Evolutionary conservation across 2,113 vertebrate species (phyloP), one percentile per base, ranked within the genome.

Genomic region (Semnornis frantzii): DNA sequence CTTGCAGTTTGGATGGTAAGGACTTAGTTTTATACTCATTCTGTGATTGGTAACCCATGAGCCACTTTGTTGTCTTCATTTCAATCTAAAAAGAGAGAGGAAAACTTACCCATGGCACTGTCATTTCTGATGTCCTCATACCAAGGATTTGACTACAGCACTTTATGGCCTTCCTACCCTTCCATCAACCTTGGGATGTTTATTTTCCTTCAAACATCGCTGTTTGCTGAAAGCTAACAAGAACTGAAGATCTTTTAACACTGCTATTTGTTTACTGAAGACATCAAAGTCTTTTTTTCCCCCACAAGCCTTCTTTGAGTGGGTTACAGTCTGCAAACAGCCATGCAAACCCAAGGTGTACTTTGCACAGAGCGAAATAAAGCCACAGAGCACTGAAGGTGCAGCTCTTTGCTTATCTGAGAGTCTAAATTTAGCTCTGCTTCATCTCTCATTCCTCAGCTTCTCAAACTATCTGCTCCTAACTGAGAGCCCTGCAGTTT

Each of bases 101-200:
- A 71, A 46, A 6, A 2, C 30, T 82, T 62, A 37, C 58, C 52
- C 8, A 3, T 11, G 3, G 30, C 65, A 16, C 62, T 42, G 25
- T 65, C 48, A 30, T 44, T 94, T 54, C 70, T 65, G 44, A 55
- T 63, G 24, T 50, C 65, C 44, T 83, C 21, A 0, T 3, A 77
- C 72, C 62, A 62, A 59, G 59, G 50, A 83, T 39, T 37, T 78
- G 50, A 55, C 62, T 55, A n/a, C n/a, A 72, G 58, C 18, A 58
- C 59, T 91, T 91, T 50, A 82, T 66, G 66, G 55, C 79, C 81
- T 85, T 77, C 72, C 89, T 92, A 92, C 44, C 84, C 82, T 80
- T 95, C 93, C 87, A 92, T 91, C 94, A 92, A 86, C 77, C 65
- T 95, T 66, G 52, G 57, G 59, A 75, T 82, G 90, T 94, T 95